These are phyloP conservation scores for Hippocampus comes DNA, from an alignment of 2,113 vertebrate species.

Conservation along the genomic window DNA sequence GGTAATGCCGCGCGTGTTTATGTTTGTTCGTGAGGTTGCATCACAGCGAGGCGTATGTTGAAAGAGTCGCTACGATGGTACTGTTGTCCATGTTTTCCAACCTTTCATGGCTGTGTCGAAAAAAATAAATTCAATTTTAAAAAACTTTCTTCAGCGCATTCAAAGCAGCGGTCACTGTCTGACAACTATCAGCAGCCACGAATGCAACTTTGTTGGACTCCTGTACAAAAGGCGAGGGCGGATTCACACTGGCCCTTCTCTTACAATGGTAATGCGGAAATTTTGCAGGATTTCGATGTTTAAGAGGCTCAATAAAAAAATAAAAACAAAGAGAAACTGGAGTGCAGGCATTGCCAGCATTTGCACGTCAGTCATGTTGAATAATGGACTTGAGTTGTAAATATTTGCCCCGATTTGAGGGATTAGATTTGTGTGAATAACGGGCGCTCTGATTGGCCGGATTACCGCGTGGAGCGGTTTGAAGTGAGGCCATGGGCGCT, in stretches of 20 bases:
- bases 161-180: neutral
- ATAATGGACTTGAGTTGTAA: slow-evolving; percentile 28
- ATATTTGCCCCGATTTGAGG: slow-evolving; percentile 33
- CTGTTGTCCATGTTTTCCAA: no score
- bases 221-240: no score
- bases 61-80: no score
- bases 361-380: slow-evolving; percentile 21
- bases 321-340: neutral
- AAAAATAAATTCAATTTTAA: neutral
- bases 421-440: slow-evolving; percentile 35
- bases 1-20: neutral
- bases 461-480: slow-evolving; percentile 33
- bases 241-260: no score
- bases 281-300: neutral
- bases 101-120: neutral
- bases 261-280: no score
- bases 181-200: neutral
- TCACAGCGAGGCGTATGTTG: neutral
- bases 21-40: neutral
- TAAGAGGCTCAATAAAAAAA: neutral
- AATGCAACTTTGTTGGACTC: neutral
- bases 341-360: slow-evolving; percentile 3
- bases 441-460: slow-evolving; percentile 26
- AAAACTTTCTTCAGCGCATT: neutral
- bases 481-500: slow-evolving; percentile 37